Evolutionary conservation across 2,888 invertebrate genomes (phyloP), one percentile per base, ranked within the genome.

Genomic region (Euplagia quadripunctaria): DNA sequence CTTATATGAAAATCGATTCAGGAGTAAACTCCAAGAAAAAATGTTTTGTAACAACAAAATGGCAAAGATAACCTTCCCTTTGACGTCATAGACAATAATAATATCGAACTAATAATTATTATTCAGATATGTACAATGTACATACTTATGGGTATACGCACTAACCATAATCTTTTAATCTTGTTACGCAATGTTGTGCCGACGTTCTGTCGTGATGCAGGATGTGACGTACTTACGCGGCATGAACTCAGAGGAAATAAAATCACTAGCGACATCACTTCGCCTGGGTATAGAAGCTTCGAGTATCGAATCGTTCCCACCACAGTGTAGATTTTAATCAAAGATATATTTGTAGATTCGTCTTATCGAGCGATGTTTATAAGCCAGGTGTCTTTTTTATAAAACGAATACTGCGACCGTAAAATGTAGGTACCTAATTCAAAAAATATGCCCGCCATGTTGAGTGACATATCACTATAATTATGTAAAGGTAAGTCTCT

Each of bases 111-210:
- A 72, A 72, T 67, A 31, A 64, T 61, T 61, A 65, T 17, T n/a
- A 66, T 16, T 20, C 17, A 43, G 12, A 16, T 42, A 71, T 43
- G 12, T 61, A 55, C 20, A 64, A 71, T 43, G 12, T 61, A 55
- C 20, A 64, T 65, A 64, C 65, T 55, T 63, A 4, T 17, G 9
- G 52, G 4, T 42, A 63, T 63, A 31, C 42, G 64, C 43, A 49
- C 16, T 14, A 0, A 17, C 31, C 8, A 55, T 64, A 55, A 72
- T 72, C 67, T 49, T 61, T n/a, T 67, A 72, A 72, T 72, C 68
- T 31, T 68, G 43, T 72, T 64, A 72, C 31, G 52, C 68, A 51
- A 46, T 58, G 42, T 46, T 65, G 16, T 67, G 4, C 14, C 16
- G 41, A 49, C 20, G 46, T 4, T 42, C 64, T 42, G 42, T 11